These are phyloP conservation scores for Microplitis mediator DNA, from an alignment of 1,140 invertebrate species.

Conservation along the genomic window DNA sequence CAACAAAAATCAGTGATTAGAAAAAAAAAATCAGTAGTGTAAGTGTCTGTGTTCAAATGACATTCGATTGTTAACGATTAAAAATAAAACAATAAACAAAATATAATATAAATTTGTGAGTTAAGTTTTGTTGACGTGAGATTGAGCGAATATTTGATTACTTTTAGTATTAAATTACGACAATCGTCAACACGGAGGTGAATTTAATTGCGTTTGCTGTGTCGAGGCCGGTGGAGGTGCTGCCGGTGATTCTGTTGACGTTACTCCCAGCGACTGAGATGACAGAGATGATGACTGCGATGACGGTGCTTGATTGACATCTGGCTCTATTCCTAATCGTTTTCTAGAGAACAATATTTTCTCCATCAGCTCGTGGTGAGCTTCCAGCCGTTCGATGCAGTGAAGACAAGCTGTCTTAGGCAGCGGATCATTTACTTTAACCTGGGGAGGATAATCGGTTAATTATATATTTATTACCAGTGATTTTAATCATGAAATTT, in stretches of 20 bases:
- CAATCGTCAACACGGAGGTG: conserved; percentile 52
- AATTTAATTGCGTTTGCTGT: conserved; percentile 25
- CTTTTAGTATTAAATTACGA: not conserved
- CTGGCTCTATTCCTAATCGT: conserved; percentile 48
- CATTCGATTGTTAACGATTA: not conserved
- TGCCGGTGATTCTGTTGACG: conserved; percentile 15
- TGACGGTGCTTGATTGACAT: conserved; percentile 41
- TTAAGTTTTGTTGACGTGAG: not conserved
- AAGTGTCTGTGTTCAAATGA: too few relatives aligned
- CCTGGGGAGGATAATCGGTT: conserved; percentile 58
- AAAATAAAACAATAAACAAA: not conserved
- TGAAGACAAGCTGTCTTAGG: conserved; percentile 76
- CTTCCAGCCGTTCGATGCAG: conserved; percentile 72
- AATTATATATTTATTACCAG: not conserved
- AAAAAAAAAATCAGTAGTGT: too few relatives aligned
- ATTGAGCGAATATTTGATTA: conserved; percentile 18
- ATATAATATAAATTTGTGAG: not conserved
- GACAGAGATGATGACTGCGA: conserved; percentile 42
- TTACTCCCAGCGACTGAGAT: conserved; percentile 8
- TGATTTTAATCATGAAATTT: not conserved
- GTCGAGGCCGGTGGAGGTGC: conserved; percentile 45
- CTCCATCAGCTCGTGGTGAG: conserved; percentile 72
- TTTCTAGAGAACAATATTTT: conserved; percentile 59
- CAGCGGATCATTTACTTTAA: conserved; percentile 72
- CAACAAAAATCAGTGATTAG: not conserved